Evolutionary conservation across 2,888 invertebrate species (phyloP), one percentile per base, ranked within the genome.

Genomic region (Molorchus minor): DNA sequence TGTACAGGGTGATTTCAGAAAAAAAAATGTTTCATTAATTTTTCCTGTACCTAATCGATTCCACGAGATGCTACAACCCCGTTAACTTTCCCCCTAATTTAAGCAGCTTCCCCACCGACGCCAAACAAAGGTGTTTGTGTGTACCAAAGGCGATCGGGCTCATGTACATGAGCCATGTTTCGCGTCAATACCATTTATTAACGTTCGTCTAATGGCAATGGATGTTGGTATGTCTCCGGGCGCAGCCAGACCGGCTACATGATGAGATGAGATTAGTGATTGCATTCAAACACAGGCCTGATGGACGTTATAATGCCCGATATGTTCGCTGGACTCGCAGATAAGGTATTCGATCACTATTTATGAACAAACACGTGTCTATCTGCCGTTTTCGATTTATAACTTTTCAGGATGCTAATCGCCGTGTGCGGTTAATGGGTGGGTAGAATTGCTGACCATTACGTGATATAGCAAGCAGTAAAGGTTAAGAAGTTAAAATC

Each of bases 281-380:
- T 76, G 72, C 74, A 77, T 77, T 76, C 73, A 77, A 75, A 75
- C 75, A 74, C 71, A 70, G 66, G 68, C 71, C 74, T 77, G 77
- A 77, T 76, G 75, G 77, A 77, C 77, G 69, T 76, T 77, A 76
- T 77, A 77, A 77, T 77, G 73, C 74, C 72, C 60, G 73, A 75
- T 76, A 75, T 73, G 75, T 75, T 76, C 67, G 71, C 69, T 71
- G 73, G 70, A 69, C 69, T 64, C 60, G 67, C 65, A 69, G 71
- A 73, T 73, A 73, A 73, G 69, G 64, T 43, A 43, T 59, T 60
- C 65, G 69, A 73, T 75, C 71, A 69, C 69, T 73, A 75, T 75
- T 73, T 75, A 73, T 72, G 71, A 70, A 68, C 67, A 67, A 68
- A 60, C 60, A 70, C 68, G 70, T 67, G 70, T 68, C 65, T 67